phyloP scores from a whole-genome alignment of 1,140 invertebrate species.

The Olivierus martensii region DNA sequence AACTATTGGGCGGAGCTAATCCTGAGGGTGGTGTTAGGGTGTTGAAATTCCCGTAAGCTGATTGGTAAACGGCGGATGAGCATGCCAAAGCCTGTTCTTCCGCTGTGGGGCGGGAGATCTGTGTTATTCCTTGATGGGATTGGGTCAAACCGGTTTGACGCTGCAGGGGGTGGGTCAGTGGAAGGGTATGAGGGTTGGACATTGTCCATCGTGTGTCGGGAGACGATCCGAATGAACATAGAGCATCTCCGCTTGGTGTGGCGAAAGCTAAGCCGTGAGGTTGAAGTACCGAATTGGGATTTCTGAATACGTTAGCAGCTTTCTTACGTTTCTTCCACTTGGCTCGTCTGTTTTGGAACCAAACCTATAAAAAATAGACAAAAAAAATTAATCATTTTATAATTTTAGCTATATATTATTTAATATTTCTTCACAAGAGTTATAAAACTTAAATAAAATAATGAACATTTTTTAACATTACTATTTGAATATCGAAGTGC shows the following conservation, averaged over 20 bases:
- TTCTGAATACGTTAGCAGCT: slow-evolving; percentile 67
- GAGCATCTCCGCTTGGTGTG: slow-evolving; percentile 55
- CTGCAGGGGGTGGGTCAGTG: slow-evolving; percentile 4
- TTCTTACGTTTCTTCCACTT: slow-evolving; percentile 92
- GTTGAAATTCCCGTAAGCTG: slow-evolving; percentile 57
- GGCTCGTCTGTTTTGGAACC: slow-evolving; percentile 40
- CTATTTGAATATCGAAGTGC: too few species aligned
- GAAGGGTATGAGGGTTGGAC: neutral
- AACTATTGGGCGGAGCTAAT: slow-evolving; percentile 2
- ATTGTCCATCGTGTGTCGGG: slow-evolving; percentile 50
- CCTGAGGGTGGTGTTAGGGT: slow-evolving; percentile 43
- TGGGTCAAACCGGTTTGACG: slow-evolving; percentile 11
- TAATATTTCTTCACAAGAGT: too few species aligned
- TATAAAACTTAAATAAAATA: too few species aligned
- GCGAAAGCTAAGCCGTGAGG: slow-evolving; percentile 88
- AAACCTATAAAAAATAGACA: slow-evolving; percentile 11
- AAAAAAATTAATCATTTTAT: too few species aligned
- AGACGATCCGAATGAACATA: slow-evolving; percentile 53
- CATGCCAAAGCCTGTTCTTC: neutral
- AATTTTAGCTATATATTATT: too few species aligned
- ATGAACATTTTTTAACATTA: too few species aligned
- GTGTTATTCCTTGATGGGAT: slow-evolving; percentile 1
- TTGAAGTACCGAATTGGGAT: slow-evolving; percentile 72
- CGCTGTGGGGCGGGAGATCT: neutral
- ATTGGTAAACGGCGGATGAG: slow-evolving; percentile 56